phyloP scores from a whole-genome alignment of 2,113 vertebrate species.

The Pseudonaja textilis region DNA sequence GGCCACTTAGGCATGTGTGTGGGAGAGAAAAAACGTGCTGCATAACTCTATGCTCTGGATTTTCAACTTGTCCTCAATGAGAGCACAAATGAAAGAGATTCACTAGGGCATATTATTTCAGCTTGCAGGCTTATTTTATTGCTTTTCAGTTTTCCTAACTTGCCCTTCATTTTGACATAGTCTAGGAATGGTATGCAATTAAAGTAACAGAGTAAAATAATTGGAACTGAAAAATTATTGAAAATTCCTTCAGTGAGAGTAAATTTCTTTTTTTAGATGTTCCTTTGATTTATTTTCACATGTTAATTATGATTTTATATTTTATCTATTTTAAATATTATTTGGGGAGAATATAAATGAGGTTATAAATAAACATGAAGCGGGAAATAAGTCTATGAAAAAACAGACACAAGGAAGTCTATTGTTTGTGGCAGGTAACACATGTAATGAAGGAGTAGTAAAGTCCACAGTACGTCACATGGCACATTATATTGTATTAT shows the following conservation, averaged over 20 bases:
- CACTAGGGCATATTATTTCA: background rate
- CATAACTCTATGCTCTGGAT: slow-evolving; percentile 60
- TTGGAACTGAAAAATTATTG: no score
- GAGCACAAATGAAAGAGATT: slow-evolving; percentile 49
- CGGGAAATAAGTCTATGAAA: background rate
- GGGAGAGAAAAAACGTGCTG: background rate
- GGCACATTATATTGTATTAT: no score
- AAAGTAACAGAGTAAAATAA: background rate
- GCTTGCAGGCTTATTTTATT: background rate
- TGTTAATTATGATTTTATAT: background rate
- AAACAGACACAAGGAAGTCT: background rate
- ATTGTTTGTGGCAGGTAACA: background rate
- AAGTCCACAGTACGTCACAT: background rate
- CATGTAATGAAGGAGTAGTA: background rate
- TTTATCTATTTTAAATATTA: background rate
- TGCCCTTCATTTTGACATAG: background rate
- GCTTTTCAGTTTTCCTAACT: background rate
- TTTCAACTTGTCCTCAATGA: slow-evolving; percentile 59
- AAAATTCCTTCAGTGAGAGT: background rate
- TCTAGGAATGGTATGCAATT: background rate
- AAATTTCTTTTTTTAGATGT: background rate
- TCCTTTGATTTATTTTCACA: background rate
- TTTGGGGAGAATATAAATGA: background rate
- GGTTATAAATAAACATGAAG: background rate
- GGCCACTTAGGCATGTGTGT: background rate